Base-by-base conservation (phyloP, 2,113 vertebrate genomes). In the Vombatus ursinus region DNA sequence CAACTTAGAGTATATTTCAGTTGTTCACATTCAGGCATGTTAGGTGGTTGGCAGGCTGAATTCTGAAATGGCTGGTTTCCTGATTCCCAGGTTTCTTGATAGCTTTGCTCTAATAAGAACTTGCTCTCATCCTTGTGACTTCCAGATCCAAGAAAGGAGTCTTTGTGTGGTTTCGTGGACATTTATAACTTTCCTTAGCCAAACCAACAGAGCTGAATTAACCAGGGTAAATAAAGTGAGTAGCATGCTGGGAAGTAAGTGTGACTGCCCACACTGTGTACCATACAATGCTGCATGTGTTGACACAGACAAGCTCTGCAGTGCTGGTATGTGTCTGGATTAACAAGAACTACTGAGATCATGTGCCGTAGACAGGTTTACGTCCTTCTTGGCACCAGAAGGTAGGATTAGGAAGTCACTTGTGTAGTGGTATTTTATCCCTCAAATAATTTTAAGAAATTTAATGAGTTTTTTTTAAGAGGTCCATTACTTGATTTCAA, bases 211-310 rank as follows among this genome's bases (percentile, higher is more conserved):
- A 94, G 50, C 94, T 96, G 53, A 90, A 89, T 96, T 92, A 96
- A 97, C 96, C 54, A 96, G 93, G 96, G 94, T 96, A 96, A 97
- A 97, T 97, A 89, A 97, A 97, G 95, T 96, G 96, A 97, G 94
- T n/a, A 95, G 53, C 84, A 16, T 28, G 26, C 91, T 96, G 68
- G 95, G 96, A 95, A 96, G 92, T 52, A 96, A 94, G 89, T 92
- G 95, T 96, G 2, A 54, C 93, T 52, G 84, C 57, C 96, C 96
- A 94, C 16, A 53, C 51, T 89, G 93, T 92, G 50, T 26, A 51
- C 44, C 14, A 1, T 7, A 92, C 90, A 92, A 77, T 52, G 68
- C 94, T 0, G 0, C 50, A 3, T 93, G 91, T 95, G 54, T 93
- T 95, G 52, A 48, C 93, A 8, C 10, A n/a, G 90, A 48, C 90